Base-by-base conservation (phyloP, 2,888 invertebrate genomes). In the Diachrysia chrysitis region DNA sequence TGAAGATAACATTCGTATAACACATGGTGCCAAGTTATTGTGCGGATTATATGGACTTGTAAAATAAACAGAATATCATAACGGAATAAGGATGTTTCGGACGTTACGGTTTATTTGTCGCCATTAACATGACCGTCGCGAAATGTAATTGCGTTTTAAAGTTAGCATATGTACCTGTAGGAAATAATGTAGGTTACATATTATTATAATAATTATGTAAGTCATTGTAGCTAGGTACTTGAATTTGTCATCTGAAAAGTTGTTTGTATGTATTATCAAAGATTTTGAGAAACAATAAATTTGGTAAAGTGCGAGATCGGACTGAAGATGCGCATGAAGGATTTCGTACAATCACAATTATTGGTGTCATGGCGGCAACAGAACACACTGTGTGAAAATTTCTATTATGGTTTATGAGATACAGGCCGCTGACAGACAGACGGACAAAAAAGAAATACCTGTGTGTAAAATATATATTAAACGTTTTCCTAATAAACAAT, bases 81-180 rank as follows among this genome's bases (percentile, higher is more conserved):
- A 62, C 56, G 42, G 67, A 75, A 80, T 76, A 78, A 66, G 69
- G 76, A 78, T 78, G 63, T 66, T 73, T 70, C 58, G 56, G 57
- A 58, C 73, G 56, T 72, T 68, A 71, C 63, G 61, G 51, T 62
- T 64, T 69, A 76, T 69, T 65, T 29, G 14, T 56, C 56, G 64
- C 62, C 46, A 76, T 75, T 72, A 60, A 63, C 54, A 65, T 51
- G 58, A 63, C 66, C 51, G 21, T 19, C 55, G 21, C 19, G 56
- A 67, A 56, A 56, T 29, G n/a, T n/a, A n/a, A 32, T 19, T 65
- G 32, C 16, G 35, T 12, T 21, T 17, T 19, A 19, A 25, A 25
- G 21, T 53, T 71, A 53, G n/a, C n/a, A n/a, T n/a, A n/a, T n/a
- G n/a, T 55, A 37, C 19, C 29, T 57, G 21, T 42, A 0, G 2